A percentile compares a stretch with the other conserved stretches of the same genome.
These are phyloP conservation scores for Lasioglossum albipes DNA, from an alignment of 1,140 invertebrate genomes.

Conservation along the genomic window DNA sequence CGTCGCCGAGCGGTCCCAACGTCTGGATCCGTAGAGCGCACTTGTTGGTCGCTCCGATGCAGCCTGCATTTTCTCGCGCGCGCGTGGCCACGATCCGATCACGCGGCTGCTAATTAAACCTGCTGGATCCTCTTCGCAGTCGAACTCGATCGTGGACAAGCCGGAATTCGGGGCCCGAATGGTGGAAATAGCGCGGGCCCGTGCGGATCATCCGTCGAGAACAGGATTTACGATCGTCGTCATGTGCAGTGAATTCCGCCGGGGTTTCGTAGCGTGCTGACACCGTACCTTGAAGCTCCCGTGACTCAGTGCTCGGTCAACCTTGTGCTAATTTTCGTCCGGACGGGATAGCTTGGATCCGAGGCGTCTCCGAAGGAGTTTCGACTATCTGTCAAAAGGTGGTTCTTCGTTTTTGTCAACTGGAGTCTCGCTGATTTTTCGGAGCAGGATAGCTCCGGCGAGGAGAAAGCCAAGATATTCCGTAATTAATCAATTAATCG, in stretches of 20 bases:
- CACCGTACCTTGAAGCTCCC: background rate
- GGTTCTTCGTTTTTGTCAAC: too few relatives aligned
- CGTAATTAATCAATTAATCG: slow-evolving; percentile 37
- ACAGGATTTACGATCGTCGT: slow-evolving; percentile 8
- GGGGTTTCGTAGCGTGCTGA: background rate
- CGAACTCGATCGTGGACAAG: too few relatives aligned
- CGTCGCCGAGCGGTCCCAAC: slow-evolving; percentile 57
- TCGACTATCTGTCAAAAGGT: too few relatives aligned
- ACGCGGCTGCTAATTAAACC: slow-evolving; percentile 21
- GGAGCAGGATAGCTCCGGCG: slow-evolving; percentile 5
- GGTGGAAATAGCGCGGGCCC: background rate
- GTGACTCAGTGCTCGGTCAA: background rate
- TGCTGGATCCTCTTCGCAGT: background rate
- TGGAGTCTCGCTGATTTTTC: too few relatives aligned
- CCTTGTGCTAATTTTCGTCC: background rate
- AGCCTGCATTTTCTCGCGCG: slow-evolving; percentile 34
- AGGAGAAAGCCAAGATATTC: slow-evolving; percentile 24
- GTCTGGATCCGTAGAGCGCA: slow-evolving; percentile 53
- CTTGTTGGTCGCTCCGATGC: slow-evolving; percentile 44
- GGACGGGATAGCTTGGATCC: background rate
- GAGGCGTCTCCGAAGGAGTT: too few relatives aligned
- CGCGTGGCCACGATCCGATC: slow-evolving; percentile 13
- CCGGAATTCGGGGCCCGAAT: background rate
- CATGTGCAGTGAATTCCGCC: background rate
- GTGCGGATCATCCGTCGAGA: background rate